Conservation (phyloP, 2,797 vertebrate genomes). For the Diglossa cyanea region DNA sequence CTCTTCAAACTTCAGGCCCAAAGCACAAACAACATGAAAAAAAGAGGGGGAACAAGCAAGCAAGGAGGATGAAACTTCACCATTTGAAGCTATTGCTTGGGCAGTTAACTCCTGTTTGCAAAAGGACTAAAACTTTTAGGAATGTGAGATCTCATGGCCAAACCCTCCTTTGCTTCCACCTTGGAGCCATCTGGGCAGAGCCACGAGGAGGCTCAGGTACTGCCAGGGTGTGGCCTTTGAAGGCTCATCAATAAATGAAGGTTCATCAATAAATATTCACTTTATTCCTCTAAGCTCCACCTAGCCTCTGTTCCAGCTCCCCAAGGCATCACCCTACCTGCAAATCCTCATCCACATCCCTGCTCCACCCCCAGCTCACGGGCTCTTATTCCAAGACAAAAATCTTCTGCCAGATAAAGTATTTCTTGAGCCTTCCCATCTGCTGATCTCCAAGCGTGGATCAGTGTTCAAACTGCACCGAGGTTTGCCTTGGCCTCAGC, state of each 20-base stretch:
- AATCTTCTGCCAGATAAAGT: background rate
- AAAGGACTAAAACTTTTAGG: background rate
- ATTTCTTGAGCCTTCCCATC: background rate
- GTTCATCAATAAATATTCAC: background rate
- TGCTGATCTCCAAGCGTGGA: background rate
- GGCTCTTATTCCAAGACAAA: background rate
- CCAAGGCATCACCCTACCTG: background rate
- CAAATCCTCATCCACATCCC: background rate
- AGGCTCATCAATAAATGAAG: background rate
- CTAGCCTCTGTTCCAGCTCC: background rate
- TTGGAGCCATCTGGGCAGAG: background rate
- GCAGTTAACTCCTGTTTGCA: background rate
- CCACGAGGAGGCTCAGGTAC: background rate
- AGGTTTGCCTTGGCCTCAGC: background rate
- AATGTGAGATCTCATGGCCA: background rate
- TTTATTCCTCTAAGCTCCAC: background rate
- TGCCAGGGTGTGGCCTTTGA: background rate
- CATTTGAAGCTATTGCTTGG: background rate
- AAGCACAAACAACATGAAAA: rapidly evolving
- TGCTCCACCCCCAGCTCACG: background rate
- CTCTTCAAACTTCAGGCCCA: background rate
- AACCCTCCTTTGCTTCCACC: background rate
- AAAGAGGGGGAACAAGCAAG: background rate
- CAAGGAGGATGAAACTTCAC: background rate
- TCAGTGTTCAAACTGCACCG: rapidly evolving